Percentiles rank a stretch among this genome's conserved stretches.
Evolutionary conservation across 2,797 vertebrate genomes (phyloP).

Genomic region (Pseudochirops cupreus): DNA sequence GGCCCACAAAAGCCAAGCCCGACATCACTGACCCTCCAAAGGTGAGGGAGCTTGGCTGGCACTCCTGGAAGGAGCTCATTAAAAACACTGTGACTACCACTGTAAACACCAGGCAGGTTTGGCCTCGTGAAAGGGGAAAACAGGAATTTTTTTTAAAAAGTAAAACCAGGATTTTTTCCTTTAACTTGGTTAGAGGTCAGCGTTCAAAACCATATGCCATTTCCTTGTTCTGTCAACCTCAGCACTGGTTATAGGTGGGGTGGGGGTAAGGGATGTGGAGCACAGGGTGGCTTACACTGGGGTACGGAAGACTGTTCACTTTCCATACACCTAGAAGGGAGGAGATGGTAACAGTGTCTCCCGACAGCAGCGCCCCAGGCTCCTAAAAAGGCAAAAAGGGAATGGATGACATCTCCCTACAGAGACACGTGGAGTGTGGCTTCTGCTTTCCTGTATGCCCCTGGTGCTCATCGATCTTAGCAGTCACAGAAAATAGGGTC

Average conservation of each 20-base stretch:
- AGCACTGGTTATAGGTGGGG: background rate
- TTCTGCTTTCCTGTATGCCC: background rate
- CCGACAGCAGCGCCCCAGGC: background rate
- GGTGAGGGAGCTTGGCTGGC: background rate
- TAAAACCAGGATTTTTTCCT: background rate
- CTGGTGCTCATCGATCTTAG: background rate
- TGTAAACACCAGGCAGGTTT: background rate
- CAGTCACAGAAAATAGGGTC: background rate
- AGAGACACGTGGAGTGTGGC: background rate
- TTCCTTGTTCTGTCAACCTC: background rate
- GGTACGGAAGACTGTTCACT: background rate
- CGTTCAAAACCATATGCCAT: background rate
- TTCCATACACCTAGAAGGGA: background rate
- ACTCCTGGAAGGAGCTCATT: background rate
- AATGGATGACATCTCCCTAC: background rate
- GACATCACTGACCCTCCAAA: background rate
- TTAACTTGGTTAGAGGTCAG: background rate
- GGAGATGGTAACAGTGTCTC: background rate
- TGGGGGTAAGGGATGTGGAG: background rate
- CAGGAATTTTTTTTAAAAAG: too few species aligned
- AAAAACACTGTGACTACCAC: background rate
- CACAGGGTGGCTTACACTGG: background rate
- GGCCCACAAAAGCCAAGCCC: too few species aligned
- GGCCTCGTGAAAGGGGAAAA: background rate
- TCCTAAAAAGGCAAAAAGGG: background rate